phyloP scores from a whole-genome alignment of 2,797 vertebrate genomes.

The Nyctalus aviator region DNA sequence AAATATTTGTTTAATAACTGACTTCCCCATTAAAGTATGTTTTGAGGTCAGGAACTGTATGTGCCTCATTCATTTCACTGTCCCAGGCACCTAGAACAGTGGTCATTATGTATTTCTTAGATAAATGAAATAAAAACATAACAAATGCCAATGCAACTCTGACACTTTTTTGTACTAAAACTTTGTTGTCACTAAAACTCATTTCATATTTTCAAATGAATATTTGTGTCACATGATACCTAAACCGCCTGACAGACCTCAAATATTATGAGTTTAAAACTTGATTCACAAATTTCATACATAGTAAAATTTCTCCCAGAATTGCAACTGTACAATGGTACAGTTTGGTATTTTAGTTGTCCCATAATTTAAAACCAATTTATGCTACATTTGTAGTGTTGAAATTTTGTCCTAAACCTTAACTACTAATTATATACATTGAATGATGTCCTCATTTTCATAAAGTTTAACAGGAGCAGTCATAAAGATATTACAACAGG shows the following conservation, averaged over 20 bases:
- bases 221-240: not conserved
- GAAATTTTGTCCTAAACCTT: constrained; percentile 25
- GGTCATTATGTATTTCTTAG: not conserved
- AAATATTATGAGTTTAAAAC: not conserved
- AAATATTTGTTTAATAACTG: constrained; percentile 75
- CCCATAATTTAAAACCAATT: constrained; percentile 16
- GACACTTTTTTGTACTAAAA: not conserved
- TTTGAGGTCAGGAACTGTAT: constrained; percentile 50
- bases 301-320: not conserved
- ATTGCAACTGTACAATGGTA: not conserved
- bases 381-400: not conserved
- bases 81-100: not conserved
- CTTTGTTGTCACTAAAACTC: not conserved
- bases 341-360: not conserved
- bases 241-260: not conserved
- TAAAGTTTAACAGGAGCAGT: constrained; percentile 75
- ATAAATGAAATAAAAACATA: constrained; percentile 11
- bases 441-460: constrained; percentile 51
- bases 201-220: not conserved
- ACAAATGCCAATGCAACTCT: not conserved
- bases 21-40: constrained; percentile 6
- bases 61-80: not conserved
- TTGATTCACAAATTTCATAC: not conserved
- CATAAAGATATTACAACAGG: constrained; percentile 63
- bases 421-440: constrained; percentile 9